Evolutionary conservation across 2,797 vertebrate genomes (phyloP).

Genomic region (Microctenopoma lineatum): DNA sequence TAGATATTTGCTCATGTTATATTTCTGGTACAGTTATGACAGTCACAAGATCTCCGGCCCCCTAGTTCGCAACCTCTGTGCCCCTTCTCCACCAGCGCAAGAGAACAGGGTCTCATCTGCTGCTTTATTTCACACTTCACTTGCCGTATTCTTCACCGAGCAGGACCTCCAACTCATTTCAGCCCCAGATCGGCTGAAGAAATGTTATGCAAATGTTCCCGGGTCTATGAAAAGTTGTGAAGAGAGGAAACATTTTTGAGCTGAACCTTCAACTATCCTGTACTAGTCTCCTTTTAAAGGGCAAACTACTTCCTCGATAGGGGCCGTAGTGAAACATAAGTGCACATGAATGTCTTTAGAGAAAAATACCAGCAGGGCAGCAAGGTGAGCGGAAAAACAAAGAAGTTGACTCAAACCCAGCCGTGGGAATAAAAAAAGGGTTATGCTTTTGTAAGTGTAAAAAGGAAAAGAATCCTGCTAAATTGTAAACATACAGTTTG

Average conservation of each 20-base stretch:
- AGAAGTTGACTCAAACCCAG: conserved; percentile 24
- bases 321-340: conserved; percentile 41
- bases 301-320: conserved; percentile 50
- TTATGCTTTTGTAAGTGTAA: conserved; percentile 10
- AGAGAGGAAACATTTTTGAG: conserved; percentile 22
- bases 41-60: conserved; percentile 13
- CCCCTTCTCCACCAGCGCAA: conserved; percentile 12
- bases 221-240: conserved; percentile 37
- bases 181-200: conserved; percentile 37
- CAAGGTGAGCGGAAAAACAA: conserved; percentile 50
- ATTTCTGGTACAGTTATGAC: conserved; percentile 18
- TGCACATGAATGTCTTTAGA: conserved; percentile 18
- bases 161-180: conserved; percentile 63
- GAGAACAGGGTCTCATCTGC: conserved; percentile 65
- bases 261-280: conserved; percentile 23
- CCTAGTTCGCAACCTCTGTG: not conserved
- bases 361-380: conserved; percentile 41
- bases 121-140: conserved; percentile 80
- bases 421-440: conserved; percentile 11
- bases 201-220: conserved; percentile 74
- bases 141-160: conserved; percentile 67
- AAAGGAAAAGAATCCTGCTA: conserved; percentile 22
- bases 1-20: conserved; percentile 10
- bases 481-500: conserved; percentile 44
- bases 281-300: conserved; percentile 57